Evolutionary conservation across 2,888 invertebrate species (phyloP), one percentile per base, ranked within the genome.

Genomic region (Sabellastarte sp.): DNA sequence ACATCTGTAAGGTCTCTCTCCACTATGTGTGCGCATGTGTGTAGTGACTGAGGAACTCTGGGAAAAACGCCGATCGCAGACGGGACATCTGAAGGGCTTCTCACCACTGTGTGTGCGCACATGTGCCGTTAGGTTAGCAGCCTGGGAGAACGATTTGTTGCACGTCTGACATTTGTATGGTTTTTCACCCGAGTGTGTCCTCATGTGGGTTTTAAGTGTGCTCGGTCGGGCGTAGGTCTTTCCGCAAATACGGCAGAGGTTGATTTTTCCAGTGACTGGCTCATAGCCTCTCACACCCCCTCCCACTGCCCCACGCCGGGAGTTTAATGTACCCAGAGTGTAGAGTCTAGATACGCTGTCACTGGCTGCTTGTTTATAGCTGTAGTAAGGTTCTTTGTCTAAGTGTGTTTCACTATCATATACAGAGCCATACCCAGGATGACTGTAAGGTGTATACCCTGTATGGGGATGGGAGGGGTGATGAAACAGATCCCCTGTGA

Each of bases 1-100:
- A 86, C 70, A 70, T 20, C 66, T 59, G 84, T 98, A 97, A 0
- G 98, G 98, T 64, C 96, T 88, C 83, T 98, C 97, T n/a, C 97
- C 98, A n/a, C 95, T 95, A 86, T 99, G 98, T n/a, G 98, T 99
- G 80, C 98, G 88, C 95, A 97, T 96, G 87, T 99, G 99, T 73
- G 98, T 98, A 63, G 98, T 99, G 61, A 99, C 95, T 1, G 87
- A 87, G 68, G 95, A 95, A 82, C 90, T 90, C 82, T 99, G 98
- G 65, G 96, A 96, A 85, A 99, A 99, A 76, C 95, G 89, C 67
- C 98, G 88, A 82, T 95, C 94, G 85, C 99, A 99, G 73, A 98
- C 93, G 29, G 94, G 93, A 87, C 99, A 99, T 74, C 92, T 90
- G 83, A 98, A 99, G 52, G 99, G 98, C 82, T 99, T 99, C 86